Evolutionary conservation across 2,888 invertebrate genomes (phyloP), one percentile per base, ranked within the genome.

Genomic region (Anaspis maculata): DNA sequence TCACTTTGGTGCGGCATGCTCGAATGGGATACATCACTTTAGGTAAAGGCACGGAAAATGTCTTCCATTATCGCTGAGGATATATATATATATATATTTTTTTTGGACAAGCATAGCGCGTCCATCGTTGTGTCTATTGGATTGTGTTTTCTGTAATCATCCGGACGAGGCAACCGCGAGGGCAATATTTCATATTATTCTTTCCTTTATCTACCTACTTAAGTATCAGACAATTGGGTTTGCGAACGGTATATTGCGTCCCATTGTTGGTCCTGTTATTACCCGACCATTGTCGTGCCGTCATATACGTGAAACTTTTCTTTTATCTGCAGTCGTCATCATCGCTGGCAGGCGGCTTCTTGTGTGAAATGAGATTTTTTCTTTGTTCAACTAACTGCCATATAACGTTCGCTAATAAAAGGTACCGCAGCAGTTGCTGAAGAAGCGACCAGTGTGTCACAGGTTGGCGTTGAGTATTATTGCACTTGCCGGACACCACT

Each of bases 221-320:
- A 56, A 55, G 50, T 51, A 54, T 49, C 56, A 54, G 52, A 61
- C 56, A 60, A 60, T 60, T 59, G 39, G 59, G 50, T 48, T 49
- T 49, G 48, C 47, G 48, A 49, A 51, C 52, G 55, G 53, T 54
- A 60, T 61, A 61, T 62, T 61, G 60, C 58, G 49, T 52, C 49
- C 57, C 46, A 56, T 62, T 62, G 61, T 62, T 52, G 53, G 52
- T 46, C 48, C 49, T 49, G 53, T 58, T 60, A 61, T 61, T 57
- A 56, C 54, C 44, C 51, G 46, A 41, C 56, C 49, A 61, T 61
- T 61, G 60, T 61, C 47, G 44, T 49, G 51, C 52, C 52, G 54
- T 60, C 60, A 60, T 56, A 57, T 57, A 57, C 57, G 57, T 51
- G 56, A 56, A 61, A 56, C 53, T 54, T 57, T 51, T 59, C 59